Percentiles rank a stretch among this genome's conserved stretches.
Evolutionary conservation across 2,113 vertebrate species (phyloP).

Genomic region (Todiramphus saurophagus): DNA sequence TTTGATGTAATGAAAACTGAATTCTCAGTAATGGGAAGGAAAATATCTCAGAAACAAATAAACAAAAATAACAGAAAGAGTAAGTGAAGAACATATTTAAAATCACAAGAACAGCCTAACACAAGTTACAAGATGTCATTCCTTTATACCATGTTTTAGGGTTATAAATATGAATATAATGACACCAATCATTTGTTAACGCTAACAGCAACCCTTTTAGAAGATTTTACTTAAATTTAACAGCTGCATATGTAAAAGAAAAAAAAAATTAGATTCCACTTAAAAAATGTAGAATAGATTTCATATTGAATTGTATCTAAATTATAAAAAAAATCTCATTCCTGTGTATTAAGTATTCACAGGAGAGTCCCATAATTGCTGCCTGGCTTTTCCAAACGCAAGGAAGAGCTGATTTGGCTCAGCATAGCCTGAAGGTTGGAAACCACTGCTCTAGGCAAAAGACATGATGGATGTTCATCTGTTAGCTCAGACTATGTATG

Average conservation of each 20-base stretch:
- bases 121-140: background rate
- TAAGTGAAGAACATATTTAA: background rate
- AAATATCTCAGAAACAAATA: background rate
- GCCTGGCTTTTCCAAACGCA: conserved; percentile 23
- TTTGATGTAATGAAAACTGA: background rate
- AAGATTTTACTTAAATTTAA: background rate
- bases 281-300: background rate
- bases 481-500: background rate
- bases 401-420: conserved; percentile 4
- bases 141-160: background rate
- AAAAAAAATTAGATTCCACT: background rate
- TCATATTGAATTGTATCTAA: background rate
- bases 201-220: background rate
- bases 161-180: background rate
- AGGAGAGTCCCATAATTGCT: conserved; percentile 42
- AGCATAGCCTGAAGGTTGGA: conserved; percentile 59
- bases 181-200: background rate
- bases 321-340: background rate
- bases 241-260: background rate
- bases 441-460: conserved; percentile 65
- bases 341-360: background rate
- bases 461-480: conserved; percentile 41
- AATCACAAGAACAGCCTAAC: background rate
- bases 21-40: background rate
- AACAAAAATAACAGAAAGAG: background rate